These are phyloP conservation scores for Marronus borbonicus DNA, from an alignment of 2,888 invertebrate species.

Conservation along the genomic window DNA sequence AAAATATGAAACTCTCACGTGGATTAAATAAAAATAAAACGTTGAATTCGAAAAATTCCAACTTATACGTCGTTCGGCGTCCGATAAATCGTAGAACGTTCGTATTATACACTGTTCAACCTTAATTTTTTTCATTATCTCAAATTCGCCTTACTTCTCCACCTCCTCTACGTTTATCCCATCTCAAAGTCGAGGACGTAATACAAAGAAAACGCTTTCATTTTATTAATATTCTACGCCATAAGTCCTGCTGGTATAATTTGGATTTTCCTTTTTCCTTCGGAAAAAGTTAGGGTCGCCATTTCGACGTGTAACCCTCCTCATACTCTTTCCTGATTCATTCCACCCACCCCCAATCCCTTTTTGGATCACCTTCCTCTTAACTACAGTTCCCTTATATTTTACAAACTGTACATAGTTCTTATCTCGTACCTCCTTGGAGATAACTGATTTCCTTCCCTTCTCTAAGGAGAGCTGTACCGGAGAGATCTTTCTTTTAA, in stretches of 20 bases:
- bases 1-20: no score
- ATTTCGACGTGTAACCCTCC: not conserved
- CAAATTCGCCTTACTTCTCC: not conserved
- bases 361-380: not conserved
- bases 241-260: slow-evolving; percentile 2
- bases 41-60: no score
- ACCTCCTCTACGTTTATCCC: not conserved
- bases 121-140: not conserved
- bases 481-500: not conserved
- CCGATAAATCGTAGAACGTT: no score
- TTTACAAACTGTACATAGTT: no score
- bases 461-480: no score
- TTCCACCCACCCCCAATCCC: not conserved
- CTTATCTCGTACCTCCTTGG: no score
- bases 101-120: no score
- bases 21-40: no score
- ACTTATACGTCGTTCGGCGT: no score
- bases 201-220: not conserved
- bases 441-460: no score
- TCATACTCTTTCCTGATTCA: not conserved
- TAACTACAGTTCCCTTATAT: no score
- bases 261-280: not conserved
- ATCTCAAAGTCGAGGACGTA: not conserved
- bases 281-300: not conserved
- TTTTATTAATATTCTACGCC: slow-evolving; percentile 6